These are phyloP conservation scores for Xanthorhoe designata DNA, from an alignment of 2,888 invertebrate species.

Conservation along the genomic window DNA sequence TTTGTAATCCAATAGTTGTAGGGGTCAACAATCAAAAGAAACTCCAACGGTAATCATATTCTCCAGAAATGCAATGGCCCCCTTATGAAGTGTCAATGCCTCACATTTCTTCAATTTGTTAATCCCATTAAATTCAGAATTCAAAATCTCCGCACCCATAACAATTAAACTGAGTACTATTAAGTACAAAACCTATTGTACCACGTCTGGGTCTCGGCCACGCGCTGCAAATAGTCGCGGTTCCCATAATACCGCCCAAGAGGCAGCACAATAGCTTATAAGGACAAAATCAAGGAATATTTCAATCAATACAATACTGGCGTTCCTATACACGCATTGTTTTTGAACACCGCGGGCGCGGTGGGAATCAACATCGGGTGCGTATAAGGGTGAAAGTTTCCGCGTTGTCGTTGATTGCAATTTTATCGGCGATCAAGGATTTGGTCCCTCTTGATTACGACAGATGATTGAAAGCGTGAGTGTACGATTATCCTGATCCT, in stretches of 20 bases:
- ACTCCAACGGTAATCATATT: neutral
- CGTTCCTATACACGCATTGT: constrained; percentile 80
- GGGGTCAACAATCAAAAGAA: neutral
- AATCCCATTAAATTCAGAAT: constrained; percentile 28
- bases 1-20: neutral
- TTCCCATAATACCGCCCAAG: constrained; percentile 81
- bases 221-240: constrained; percentile 80
- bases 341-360: constrained; percentile 71
- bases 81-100: constrained; percentile 25
- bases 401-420: constrained; percentile 78
- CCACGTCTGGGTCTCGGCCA: constrained; percentile 65
- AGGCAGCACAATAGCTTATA: constrained; percentile 60
- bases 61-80: neutral
- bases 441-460: constrained; percentile 59
- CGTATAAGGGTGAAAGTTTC: constrained; percentile 66
- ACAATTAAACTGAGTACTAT: constrained; percentile 72
- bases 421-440: constrained; percentile 81
- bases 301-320: constrained; percentile 83
- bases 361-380: constrained; percentile 81
- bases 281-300: constrained; percentile 72
- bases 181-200: constrained; percentile 73
- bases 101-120: constrained; percentile 21
- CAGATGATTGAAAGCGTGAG: constrained; percentile 46
- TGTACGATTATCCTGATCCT: constrained; percentile 47
- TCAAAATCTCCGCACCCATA: constrained; percentile 59